phyloP scores from a whole-genome alignment of 2,113 vertebrate genomes.

The Cololabis saira region DNA sequence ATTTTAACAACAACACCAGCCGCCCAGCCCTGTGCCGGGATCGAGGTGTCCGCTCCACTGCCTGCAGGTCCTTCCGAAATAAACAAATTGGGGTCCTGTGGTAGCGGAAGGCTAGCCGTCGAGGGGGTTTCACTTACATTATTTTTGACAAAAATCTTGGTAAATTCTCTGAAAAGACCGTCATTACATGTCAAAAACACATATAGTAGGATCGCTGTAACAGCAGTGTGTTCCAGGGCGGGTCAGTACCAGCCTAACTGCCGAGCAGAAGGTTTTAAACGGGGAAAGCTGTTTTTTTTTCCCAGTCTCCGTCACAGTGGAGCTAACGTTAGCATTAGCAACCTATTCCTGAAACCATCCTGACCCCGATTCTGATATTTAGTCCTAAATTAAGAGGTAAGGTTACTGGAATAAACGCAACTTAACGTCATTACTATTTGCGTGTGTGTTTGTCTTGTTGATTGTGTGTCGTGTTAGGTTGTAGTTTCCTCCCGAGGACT shows the following conservation, averaged over 20 bases:
- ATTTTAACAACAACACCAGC: no score
- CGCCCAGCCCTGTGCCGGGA: no score
- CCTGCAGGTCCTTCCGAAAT: slow-evolving; percentile 78
- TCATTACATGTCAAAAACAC: background rate
- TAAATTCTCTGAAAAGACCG: slow-evolving; percentile 6
- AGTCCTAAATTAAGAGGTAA: slow-evolving; percentile 47
- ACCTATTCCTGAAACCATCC: slow-evolving; percentile 1
- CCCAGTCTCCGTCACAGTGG: slow-evolving; percentile 30
- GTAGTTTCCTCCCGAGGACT: background rate
- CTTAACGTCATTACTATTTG: background rate
- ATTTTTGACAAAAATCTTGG: slow-evolving; percentile 37
- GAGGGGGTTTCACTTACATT: slow-evolving; percentile 43
- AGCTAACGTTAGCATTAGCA: slow-evolving; percentile 39
- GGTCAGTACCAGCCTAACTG: slow-evolving; percentile 6
- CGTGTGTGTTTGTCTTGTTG: background rate
- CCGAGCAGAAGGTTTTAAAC: slow-evolving; percentile 3
- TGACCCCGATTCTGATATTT: slow-evolving; percentile 10
- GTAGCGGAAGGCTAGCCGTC: slow-evolving; percentile 47
- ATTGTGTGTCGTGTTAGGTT: background rate
- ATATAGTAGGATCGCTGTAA: slow-evolving; percentile 16
- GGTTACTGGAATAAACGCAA: background rate
- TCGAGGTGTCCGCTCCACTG: slow-evolving; percentile 39
- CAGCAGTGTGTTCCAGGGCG: background rate
- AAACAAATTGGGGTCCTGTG: slow-evolving; percentile 79
- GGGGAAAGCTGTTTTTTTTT: slow-evolving; percentile 56